phyloP scores from a whole-genome alignment of 1,140 invertebrate species.

The Panagrolaimus sp. region DNA sequence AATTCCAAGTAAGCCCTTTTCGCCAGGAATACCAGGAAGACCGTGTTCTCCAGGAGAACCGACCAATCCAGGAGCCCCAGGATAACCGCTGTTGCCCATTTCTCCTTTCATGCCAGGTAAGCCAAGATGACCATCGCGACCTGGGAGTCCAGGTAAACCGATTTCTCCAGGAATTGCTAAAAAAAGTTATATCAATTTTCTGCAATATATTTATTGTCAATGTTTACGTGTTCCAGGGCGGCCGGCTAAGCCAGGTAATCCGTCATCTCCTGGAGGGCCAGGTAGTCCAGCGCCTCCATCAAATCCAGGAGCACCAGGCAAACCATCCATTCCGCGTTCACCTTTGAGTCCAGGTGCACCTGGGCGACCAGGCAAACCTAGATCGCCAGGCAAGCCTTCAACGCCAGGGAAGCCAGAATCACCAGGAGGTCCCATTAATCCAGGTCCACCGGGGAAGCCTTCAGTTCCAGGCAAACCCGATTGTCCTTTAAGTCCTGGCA shows the following conservation, averaged over 20 bases:
- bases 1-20: conserved; percentile 53
- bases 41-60: conserved; percentile 62
- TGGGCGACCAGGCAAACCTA: conserved; percentile 20
- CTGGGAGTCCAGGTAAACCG: conserved; percentile 18
- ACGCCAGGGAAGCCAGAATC: conserved; percentile 20
- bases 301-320: conserved; percentile 20
- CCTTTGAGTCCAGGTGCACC: conserved; percentile 38
- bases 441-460: conserved; percentile 20
- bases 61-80: conserved; percentile 42
- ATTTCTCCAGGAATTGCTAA: conserved; percentile 21
- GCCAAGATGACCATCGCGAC: conserved; percentile 32
- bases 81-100: conserved; percentile 66
- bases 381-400: conserved; percentile 26
- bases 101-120: conserved; percentile 60
- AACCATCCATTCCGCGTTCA: conserved; percentile 15
- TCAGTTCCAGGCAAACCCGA: conserved; percentile 17
- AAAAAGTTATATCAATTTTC: no score
- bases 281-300: conserved; percentile 20
- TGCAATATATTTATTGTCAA: no score
- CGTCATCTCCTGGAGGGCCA: conserved; percentile 28
- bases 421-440: conserved; percentile 22
- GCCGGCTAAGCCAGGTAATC: conserved; percentile 38
- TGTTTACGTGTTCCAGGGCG: conserved; percentile 10
- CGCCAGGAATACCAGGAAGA: conserved; percentile 47
- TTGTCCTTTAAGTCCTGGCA: background rate